phyloP scores from a whole-genome alignment of 2,888 invertebrate genomes.

The Tipula vernalis region DNA sequence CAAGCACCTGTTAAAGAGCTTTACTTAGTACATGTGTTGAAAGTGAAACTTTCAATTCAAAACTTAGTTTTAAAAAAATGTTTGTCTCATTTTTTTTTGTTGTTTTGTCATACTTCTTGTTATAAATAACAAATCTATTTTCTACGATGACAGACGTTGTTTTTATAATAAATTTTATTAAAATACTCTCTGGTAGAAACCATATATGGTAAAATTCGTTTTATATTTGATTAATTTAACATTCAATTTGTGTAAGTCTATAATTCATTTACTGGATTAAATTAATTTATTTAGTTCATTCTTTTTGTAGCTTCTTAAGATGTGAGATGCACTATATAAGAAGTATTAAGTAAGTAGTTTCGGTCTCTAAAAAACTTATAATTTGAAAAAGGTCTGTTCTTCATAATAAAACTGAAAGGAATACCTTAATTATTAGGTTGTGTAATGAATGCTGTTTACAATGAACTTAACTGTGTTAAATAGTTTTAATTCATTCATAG shows the following conservation, averaged over 20 bases:
- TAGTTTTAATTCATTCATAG: neutral
- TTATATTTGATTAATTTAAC: neutral
- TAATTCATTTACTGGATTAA: neutral
- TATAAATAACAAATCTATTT: neutral
- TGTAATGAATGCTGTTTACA: no score
- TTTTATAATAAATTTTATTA: neutral
- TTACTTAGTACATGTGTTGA: neutral
- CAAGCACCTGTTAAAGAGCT: no score
- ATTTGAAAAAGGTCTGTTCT: no score
- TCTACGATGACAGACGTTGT: neutral
- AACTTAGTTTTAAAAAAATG: neutral
- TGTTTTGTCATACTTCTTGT: neutral
- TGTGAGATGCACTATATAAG: no score
- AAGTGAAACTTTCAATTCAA: neutral
- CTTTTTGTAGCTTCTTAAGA: neutral
- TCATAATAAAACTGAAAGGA: no score
- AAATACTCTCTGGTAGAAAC: neutral
- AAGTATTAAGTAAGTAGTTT: no score
- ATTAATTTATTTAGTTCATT: neutral
- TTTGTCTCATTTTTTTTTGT: neutral
- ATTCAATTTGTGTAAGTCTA: neutral
- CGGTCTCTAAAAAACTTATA: no score
- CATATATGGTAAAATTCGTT: neutral
- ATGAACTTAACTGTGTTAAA: no score
- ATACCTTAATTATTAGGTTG: no score